Evolutionary conservation across 2,113 vertebrate species (phyloP), one percentile per base, ranked within the genome.

Genomic region (Rhinolophus sinicus): DNA sequence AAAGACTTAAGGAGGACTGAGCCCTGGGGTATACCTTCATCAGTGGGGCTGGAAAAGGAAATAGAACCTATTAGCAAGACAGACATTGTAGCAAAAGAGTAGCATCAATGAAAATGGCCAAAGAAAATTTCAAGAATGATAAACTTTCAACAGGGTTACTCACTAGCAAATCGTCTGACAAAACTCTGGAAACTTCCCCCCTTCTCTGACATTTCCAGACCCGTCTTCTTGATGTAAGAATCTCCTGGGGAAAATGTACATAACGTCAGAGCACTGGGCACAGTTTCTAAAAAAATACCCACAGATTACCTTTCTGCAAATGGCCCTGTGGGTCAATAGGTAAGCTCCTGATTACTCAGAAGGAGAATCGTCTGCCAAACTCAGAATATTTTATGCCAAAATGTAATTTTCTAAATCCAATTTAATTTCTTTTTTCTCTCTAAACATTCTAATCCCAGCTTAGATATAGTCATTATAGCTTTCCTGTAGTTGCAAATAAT

Each of bases 351-450:
- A 73, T 50, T 64, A 67, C 26, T 47, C 60, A 60, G 69, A 33
- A 70, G n/a, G 70, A 81, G 22, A 58, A 73, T 18, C n/a, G 38
- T 16, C 33, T 15, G 16, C 62, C 85, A 87, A 93, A 73, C 40
- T 86, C 33, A 69, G 50, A 94, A 69, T 6, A 28, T 60, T 26
- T 60, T 24, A n/a, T 13, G 58, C 35, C 75, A 86, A 94, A 76
- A 84, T 78, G 56, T 75, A 73, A 95, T 80, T 94, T 97, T n/a
- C 92, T 80, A 95, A 96, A 77, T 73, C 58, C 72, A 93, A 24
- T 22, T 67, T 82, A 73, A 81, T 80, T 82, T 77, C 78, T 70
- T 72, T 93, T 62, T 65, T 78, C 72, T 50, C 87, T 62, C 62
- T 77, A 40, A 3, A 30, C 28, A 67, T 78, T 77, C 70, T 73